Evolutionary conservation across 2,797 vertebrate species (phyloP).

Genomic region (Takifugu rubripes): DNA sequence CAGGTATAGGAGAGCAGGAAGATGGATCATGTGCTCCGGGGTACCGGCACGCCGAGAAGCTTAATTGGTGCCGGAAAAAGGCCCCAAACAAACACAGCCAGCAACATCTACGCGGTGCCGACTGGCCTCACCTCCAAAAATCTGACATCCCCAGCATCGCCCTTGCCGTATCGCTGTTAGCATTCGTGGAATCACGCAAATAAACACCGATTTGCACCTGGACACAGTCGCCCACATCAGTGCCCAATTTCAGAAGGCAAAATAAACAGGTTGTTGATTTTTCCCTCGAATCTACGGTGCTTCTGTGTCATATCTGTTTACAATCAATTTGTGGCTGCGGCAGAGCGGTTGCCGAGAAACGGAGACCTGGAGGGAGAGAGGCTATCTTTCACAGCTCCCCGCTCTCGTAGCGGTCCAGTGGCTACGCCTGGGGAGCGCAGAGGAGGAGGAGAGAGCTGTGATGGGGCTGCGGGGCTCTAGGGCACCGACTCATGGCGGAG

Average conservation of each 20-base stretch:
- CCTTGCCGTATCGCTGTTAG: no score
- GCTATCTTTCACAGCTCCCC: constrained; percentile 39
- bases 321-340: constrained; percentile 35
- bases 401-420: constrained; percentile 52
- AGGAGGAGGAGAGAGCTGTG: constrained; percentile 5
- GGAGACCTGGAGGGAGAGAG: constrained; percentile 23
- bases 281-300: constrained; percentile 27
- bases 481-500: constrained; percentile 22
- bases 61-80: no score
- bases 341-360: constrained; percentile 19
- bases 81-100: no score
- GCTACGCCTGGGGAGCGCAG: constrained; percentile 36
- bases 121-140: no score
- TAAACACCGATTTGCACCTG: constrained; percentile 3
- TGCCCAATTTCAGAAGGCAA: constrained; percentile 11
- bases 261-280: constrained; percentile 5
- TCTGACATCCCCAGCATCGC: no score
- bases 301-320: constrained; percentile 48
- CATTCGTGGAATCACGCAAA: no score
- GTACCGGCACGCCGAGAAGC: no score
- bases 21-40: constrained; percentile 5
- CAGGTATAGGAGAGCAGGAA: constrained; percentile 35
- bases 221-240: constrained; percentile 6
- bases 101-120: no score
- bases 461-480: background rate